Percentiles rank a stretch among this genome's conserved stretches.
Evolutionary conservation across 2,797 vertebrate genomes (phyloP).

Genomic region (Parotocinclus haroldoi): DNA sequence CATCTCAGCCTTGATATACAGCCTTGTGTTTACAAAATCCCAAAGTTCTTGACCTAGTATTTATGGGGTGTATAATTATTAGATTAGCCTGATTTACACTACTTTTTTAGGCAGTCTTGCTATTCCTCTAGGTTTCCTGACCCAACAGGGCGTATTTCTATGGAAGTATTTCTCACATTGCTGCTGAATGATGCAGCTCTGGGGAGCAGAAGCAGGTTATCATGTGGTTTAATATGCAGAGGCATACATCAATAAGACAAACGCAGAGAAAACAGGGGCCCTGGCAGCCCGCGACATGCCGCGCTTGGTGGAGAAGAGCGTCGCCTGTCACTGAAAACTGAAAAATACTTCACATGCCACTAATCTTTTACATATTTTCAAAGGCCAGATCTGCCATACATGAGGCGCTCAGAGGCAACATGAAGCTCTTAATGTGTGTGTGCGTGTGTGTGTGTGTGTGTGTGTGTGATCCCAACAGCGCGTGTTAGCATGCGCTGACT

Average conservation of each 20-base stretch:
- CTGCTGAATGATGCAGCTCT: conserved; percentile 25
- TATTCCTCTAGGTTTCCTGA: neutral
- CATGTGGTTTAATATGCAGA: conserved; percentile 39
- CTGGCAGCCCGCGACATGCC: conserved; percentile 30
- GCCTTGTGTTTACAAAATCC: neutral
- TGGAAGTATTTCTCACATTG: conserved; percentile 6
- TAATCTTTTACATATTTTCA: conserved; percentile 45
- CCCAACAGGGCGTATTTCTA: neutral
- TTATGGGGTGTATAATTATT: too few species aligned
- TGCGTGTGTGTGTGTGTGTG: conserved; percentile 16
- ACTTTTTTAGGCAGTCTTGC: neutral
- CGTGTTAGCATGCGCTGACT: conserved; percentile 40
- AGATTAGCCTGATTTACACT: neutral
- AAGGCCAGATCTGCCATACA: conserved; percentile 34
- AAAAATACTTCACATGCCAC: conserved; percentile 41
- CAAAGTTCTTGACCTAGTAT: too few species aligned
- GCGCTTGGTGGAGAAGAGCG: conserved; percentile 21
- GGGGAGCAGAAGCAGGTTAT: conserved; percentile 40
- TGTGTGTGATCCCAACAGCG: conserved; percentile 2
- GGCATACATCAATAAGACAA: conserved; percentile 49
- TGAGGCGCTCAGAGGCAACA: conserved; percentile 2
- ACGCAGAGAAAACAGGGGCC: conserved; percentile 34
- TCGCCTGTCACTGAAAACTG: conserved; percentile 25
- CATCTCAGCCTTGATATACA: too few species aligned
- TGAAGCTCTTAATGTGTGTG: neutral